Evolutionary conservation across 2,113 vertebrate genomes (phyloP), one percentile per base, ranked within the genome.

Genomic region (Cynocephalus volans): DNA sequence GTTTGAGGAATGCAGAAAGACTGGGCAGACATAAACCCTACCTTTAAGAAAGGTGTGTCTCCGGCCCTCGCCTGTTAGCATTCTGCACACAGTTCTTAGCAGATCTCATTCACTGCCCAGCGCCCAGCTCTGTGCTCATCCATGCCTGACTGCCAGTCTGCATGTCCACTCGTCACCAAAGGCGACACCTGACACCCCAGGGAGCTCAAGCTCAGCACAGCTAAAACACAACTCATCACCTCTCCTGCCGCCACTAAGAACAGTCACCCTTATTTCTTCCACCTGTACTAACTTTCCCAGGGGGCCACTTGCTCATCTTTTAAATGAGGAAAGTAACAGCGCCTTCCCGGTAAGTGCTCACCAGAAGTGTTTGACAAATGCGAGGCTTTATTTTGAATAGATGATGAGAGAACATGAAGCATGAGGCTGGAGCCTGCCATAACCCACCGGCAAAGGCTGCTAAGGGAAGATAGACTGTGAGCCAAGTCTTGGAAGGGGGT

Each of bases 101-200:
- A 80, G 45, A 19, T 72, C 28, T 48, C 19, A 2, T 14, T 41
- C 45, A 50, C 31, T 31, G 21, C 11, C 54, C 58, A 56, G 45
- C 3, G 19, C 41, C 17, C 1, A 1, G 19, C 33, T 90, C 69
- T 18, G 8, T 65, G 36, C 52, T 70, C 31, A 21, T 56, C 65
- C 62, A 80, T 33, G 24, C 80, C 58, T 62, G 28, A 60, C 19
- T 2, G 0, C 72, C 23, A 41, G 19, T 41, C 58, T 31, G 4
- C 19, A 28, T 67, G 52, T 70, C 82, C 33, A 6, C 8, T 21
- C 15, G 62, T 14, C 75, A 86, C 17, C 60, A 96, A 1, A 62
- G 0, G 3, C 79, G n/a, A 28, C 28, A 19, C 36, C 15, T 11
- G 0, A 21, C 45, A 5, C 14, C 11, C 13, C 17, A 8, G 10